Percentiles rank a stretch among this genome's conserved stretches.
phyloP scores from a whole-genome alignment of 2,888 invertebrate genomes.

The Andrena marginata region DNA sequence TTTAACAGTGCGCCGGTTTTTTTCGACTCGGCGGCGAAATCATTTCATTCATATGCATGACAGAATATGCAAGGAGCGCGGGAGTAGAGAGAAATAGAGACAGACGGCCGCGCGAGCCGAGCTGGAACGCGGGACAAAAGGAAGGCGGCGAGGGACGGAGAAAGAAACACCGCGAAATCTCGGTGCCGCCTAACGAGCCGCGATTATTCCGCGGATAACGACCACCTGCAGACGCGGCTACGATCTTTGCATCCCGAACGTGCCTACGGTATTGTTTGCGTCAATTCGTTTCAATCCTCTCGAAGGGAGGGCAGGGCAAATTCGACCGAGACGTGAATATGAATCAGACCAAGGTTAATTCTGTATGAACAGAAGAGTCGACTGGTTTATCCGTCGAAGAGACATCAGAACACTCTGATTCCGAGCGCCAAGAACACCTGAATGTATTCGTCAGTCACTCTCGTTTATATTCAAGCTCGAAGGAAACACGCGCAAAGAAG shows the following conservation, averaged over 20 bases:
- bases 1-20: constrained; percentile 68
- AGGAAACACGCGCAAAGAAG: neutral
- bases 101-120: constrained; percentile 28
- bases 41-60: constrained; percentile 81
- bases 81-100: constrained; percentile 34
- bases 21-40: constrained; percentile 63
- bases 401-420: neutral
- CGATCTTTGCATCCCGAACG: constrained; percentile 54
- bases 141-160: constrained; percentile 13
- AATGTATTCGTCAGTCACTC: neutral
- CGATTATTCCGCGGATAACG: constrained; percentile 76
- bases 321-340: neutral
- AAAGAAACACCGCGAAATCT: constrained; percentile 55
- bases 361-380: neutral
- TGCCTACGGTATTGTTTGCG: constrained; percentile 48
- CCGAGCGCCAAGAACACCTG: too few relatives aligned
- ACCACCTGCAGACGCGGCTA: constrained; percentile 57
- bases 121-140: constrained; percentile 13
- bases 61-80: constrained; percentile 70
- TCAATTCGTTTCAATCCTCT: constrained; percentile 28
- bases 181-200: constrained; percentile 72
- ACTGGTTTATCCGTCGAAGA: neutral
- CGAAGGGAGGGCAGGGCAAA: neutral
- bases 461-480: neutral
- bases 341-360: neutral